Base-by-base conservation (phyloP, 2,113 vertebrate species). In the Ellobius talpinus region DNA sequence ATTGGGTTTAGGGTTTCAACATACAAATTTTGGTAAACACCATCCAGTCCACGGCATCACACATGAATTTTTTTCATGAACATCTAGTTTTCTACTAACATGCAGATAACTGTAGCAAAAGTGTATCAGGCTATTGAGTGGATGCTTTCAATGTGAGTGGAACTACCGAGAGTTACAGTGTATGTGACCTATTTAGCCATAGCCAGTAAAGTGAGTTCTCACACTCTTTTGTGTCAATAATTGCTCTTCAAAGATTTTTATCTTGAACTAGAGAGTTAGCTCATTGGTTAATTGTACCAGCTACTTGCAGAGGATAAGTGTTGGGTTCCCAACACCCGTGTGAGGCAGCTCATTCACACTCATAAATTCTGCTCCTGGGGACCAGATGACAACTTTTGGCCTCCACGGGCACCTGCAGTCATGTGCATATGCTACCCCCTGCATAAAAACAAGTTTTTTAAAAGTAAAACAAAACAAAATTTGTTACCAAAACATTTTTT, bases 21-120 rank as follows among this genome's bases (percentile, higher is more conserved):
- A 26, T 58, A 58, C 55, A 58, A 95, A 90, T 93, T 88, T 23
- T 19, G 29, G 10, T 1, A n/a, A 7, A 17, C 79, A 85, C 14
- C 90, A 2, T 89, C 39, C 5, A n/a, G 45, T 73, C n/a, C 52
- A 77, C 4, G 77, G 8, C n/a, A 66, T 12, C 26, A 78, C 52
- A 81, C 74, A 84, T 77, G 12, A 76, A 94, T 94, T 88, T 52
- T 96, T 24, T 92, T 93, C 73, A 8, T 66, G 65, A 72, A 26
- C 11, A 72, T 23, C 6, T 65, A 31, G 45, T 84, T 91, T 94
- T 90, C 39, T 66, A 61, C 11, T 86, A 66, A 58, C 39, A 16
- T 63, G 7, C 11, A 77, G 47, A 36, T 86, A 94, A 87, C 33
- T 72, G 7, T 77, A 89, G 33, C 31, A 74, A 79, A 73, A 52